These are phyloP conservation scores for Diploscapter pachys DNA, from an alignment of 1,140 invertebrate species.

Conservation along the genomic window DNA sequence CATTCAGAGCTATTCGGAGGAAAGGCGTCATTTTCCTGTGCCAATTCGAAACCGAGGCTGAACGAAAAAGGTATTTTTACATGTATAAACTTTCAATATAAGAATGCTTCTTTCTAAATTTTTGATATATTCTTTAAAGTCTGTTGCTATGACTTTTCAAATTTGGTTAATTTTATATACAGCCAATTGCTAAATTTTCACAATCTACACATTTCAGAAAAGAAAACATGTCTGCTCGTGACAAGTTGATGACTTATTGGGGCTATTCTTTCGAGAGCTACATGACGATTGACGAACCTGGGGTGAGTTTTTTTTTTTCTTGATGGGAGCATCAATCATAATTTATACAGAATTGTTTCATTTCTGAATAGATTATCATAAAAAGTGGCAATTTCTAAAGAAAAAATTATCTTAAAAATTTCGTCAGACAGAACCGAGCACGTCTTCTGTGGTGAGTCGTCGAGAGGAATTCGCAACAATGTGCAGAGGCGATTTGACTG, in stretches of 20 bases:
- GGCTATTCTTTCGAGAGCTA: slow-evolving; percentile 21
- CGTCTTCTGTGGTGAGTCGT: neutral
- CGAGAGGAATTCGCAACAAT: slow-evolving; percentile 12
- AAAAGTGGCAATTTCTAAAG: neutral
- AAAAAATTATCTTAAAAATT: slow-evolving; percentile 8
- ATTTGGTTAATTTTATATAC: neutral
- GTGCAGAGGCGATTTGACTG: neutral
- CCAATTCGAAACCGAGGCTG: slow-evolving; percentile 6
- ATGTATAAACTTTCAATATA: neutral
- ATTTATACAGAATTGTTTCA: too few relatives aligned
- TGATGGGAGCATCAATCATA: too few relatives aligned
- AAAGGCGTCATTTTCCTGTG: slow-evolving; percentile 18
- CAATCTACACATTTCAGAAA: slow-evolving; percentile 5
- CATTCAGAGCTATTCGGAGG: slow-evolving; percentile 5
- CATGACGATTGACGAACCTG: slow-evolving; percentile 1
- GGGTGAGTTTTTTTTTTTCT: neutral
- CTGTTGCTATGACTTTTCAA: neutral
- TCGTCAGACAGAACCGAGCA: neutral
- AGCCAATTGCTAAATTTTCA: neutral
- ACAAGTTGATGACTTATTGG: slow-evolving; percentile 24
- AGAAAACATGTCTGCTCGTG: neutral
- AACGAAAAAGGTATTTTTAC: slow-evolving; percentile 2
- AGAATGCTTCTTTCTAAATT: neutral
- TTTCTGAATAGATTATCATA: too few relatives aligned
- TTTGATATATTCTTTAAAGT: neutral